Conservation (phyloP, 2,797 vertebrate genomes). For the Pangasius krempfi region DNA sequence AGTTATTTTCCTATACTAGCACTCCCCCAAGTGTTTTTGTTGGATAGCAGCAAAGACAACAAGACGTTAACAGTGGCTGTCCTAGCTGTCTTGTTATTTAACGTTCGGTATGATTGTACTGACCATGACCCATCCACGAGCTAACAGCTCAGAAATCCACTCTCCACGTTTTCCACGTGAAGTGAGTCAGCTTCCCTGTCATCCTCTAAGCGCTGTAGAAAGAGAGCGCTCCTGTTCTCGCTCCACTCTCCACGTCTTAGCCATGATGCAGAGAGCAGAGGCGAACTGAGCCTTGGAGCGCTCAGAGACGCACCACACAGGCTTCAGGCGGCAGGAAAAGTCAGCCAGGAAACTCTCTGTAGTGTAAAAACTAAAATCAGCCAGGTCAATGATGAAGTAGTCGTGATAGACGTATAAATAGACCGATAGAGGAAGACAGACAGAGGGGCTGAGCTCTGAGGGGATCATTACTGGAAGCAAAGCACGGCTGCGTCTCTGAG, state of each 20-base stretch:
- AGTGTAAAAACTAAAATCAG: not conserved
- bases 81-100: not conserved
- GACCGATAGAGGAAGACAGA: conserved; percentile 1
- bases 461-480: not conserved
- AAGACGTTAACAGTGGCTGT: not conserved
- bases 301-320: not conserved
- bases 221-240: not conserved
- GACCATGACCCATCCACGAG: not conserved
- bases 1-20: not conserved
- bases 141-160: not conserved
- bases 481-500: not conserved
- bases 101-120: not conserved
- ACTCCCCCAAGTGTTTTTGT: not conserved
- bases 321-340: not conserved
- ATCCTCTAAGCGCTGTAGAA: not conserved
- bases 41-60: too few species aligned
- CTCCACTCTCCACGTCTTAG: not conserved
- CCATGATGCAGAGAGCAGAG: not conserved
- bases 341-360: conserved; percentile 8
- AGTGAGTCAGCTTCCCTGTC: not conserved
- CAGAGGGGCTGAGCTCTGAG: not conserved
- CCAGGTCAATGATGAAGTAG: not conserved
- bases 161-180: not conserved
- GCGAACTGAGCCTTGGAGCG: not conserved
- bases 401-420: not conserved